Percentiles rank a stretch among this genome's conserved stretches.
phyloP scores from a whole-genome alignment of 2,888 invertebrate genomes.

The Melieria omissa region DNA sequence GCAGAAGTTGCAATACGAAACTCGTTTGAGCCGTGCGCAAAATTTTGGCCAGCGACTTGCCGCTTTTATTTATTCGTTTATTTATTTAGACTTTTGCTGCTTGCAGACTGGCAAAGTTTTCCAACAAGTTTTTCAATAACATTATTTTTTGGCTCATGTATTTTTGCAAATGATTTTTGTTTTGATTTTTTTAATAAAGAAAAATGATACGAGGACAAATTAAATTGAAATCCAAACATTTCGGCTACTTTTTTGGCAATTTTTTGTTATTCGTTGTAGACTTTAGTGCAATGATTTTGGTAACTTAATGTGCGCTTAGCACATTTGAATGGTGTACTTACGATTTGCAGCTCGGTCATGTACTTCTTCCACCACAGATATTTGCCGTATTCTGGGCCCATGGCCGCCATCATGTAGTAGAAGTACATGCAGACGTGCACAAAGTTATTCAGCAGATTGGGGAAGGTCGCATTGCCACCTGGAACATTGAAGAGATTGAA shows the following conservation, averaged over 20 bases:
- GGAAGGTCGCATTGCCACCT: constrained; percentile 71
- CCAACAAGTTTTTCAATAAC: constrained; percentile 27
- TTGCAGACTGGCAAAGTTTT: constrained; percentile 5
- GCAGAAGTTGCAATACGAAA: too few species aligned
- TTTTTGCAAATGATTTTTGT: background rate
- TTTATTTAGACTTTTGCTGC: too few species aligned
- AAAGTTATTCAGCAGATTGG: constrained; percentile 84
- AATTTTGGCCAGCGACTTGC: too few species aligned
- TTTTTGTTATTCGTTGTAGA: background rate
- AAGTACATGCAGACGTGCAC: constrained; percentile 96
- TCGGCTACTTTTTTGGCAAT: background rate
- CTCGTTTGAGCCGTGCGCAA: too few species aligned
- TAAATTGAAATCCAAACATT: background rate
- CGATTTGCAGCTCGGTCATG: constrained; percentile 93
- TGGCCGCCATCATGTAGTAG: constrained; percentile 89
- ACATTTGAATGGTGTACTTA: constrained; percentile 66
- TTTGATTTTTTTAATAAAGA: background rate
- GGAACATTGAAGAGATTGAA: constrained; percentile 32
- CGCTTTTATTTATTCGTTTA: too few species aligned
- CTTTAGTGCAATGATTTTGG: constrained; percentile 10
- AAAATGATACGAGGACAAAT: background rate
- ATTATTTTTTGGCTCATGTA: constrained; percentile 7
- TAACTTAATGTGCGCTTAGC: background rate
- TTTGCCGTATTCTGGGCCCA: constrained; percentile 88
- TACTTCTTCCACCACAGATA: constrained; percentile 96